Conservation (phyloP, 2,888 invertebrate species). For the Erebia aethiops region DNA sequence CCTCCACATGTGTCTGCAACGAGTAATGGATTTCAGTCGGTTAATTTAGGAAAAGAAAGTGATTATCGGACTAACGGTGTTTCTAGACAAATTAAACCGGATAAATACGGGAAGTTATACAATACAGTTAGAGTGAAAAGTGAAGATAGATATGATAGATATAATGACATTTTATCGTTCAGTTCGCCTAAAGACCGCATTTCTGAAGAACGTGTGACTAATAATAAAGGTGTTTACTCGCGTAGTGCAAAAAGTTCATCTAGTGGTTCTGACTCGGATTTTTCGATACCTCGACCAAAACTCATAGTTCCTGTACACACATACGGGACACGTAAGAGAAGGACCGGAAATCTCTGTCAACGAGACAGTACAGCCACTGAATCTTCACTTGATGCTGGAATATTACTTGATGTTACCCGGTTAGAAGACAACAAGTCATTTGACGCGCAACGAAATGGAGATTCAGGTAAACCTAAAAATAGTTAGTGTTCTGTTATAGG, state of each 20-base stretch:
- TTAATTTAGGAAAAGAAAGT: slow-evolving; percentile 72
- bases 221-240: slow-evolving; percentile 60
- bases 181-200: slow-evolving; percentile 60
- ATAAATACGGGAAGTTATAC: slow-evolving; percentile 75
- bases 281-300: slow-evolving; percentile 92
- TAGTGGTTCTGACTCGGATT: slow-evolving; percentile 85
- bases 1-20: slow-evolving; percentile 55
- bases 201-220: slow-evolving; percentile 63
- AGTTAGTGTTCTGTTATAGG: too few species aligned
- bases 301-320: slow-evolving; percentile 95
- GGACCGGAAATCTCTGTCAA: slow-evolving; percentile 89
- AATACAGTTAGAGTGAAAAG: slow-evolving; percentile 80
- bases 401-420: slow-evolving; percentile 70
- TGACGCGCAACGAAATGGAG: slow-evolving; percentile 58
- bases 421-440: slow-evolving; percentile 62
- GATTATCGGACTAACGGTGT: slow-evolving; percentile 75
- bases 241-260: slow-evolving; percentile 79
- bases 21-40: slow-evolving; percentile 64
- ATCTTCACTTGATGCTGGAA: slow-evolving; percentile 70
- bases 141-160: slow-evolving; percentile 76
- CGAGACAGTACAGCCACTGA: slow-evolving; percentile 76
- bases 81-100: slow-evolving; percentile 73
- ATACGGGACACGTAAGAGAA: slow-evolving; percentile 89
- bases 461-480: slow-evolving; percentile 61
- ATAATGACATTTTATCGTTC: slow-evolving; percentile 72